These are phyloP conservation scores for Epizoanthus ramosus DNA, from an alignment of 92 coral and sea anemone genomes.

Conservation along the genomic window DNA sequence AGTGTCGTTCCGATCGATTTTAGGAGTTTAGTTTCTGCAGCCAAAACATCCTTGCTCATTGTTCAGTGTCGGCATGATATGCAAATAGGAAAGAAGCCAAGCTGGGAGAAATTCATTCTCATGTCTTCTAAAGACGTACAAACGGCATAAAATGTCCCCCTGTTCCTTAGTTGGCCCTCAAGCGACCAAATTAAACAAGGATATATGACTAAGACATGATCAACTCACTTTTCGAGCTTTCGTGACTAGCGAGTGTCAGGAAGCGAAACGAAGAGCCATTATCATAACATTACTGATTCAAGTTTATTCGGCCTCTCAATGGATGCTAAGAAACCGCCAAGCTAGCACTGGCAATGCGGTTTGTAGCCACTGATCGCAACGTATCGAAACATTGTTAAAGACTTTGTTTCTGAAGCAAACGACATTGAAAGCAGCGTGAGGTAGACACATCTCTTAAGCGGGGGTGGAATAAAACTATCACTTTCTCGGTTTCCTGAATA, in stretches of 20 bases:
- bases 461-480: conserved; percentile 45
- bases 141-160: conserved; percentile 1
- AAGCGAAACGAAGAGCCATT: conserved; percentile 46
- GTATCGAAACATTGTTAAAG: conserved; percentile 31
- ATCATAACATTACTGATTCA: conserved; percentile 49
- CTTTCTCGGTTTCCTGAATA: conserved; percentile 48
- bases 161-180: neutral
- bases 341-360: conserved; percentile 40
- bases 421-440: conserved; percentile 44
- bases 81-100: conserved; percentile 62
- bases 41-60: conserved; percentile 72
- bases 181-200: conserved; percentile 3
- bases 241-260: conserved; percentile 43
- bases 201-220: conserved; percentile 4
- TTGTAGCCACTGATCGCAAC: conserved; percentile 9
- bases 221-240: conserved; percentile 19
- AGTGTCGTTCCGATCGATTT: conserved; percentile 43
- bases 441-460: conserved; percentile 27
- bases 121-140: conserved; percentile 2
- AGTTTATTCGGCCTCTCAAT: conserved; percentile 40
- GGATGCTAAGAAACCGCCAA: conserved; percentile 48
- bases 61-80: conserved; percentile 80
- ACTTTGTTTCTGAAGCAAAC: conserved; percentile 39
- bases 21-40: conserved; percentile 44
- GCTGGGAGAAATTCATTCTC: conserved; percentile 28